phyloP scores from a whole-genome alignment of 2,888 invertebrate genomes.

The Ecdyonurus torrentis region DNA sequence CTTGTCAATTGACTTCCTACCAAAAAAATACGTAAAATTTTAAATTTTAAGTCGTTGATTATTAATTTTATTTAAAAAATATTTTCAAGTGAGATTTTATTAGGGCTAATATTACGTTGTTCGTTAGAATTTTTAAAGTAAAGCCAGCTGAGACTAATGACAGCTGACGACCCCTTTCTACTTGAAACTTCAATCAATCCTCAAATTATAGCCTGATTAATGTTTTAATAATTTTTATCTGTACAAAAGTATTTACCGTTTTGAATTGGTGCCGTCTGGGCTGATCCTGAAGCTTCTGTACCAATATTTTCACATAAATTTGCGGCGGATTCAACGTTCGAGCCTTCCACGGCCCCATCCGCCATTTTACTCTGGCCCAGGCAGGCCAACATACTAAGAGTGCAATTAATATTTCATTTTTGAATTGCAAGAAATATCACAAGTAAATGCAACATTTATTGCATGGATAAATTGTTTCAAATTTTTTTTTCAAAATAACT shows the following conservation, averaged over 20 bases:
- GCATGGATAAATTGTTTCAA: too few species aligned
- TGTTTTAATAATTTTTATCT: neutral
- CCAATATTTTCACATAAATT: neutral
- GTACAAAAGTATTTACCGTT: neutral
- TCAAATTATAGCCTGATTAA: neutral
- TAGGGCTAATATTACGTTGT: too few species aligned
- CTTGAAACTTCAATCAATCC: neutral
- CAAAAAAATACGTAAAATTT: neutral
- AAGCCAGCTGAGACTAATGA: neutral
- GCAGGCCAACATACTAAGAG: neutral
- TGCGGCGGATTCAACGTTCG: neutral
- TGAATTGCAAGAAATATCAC: too few species aligned
- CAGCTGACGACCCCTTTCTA: neutral
- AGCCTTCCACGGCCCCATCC: neutral
- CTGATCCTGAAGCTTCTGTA: neutral
- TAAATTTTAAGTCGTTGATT: too few species aligned
- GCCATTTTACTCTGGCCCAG: neutral
- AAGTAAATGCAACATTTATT: too few species aligned
- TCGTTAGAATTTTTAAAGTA: neutral
- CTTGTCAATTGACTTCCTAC: too few species aligned
- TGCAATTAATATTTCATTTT: too few species aligned
- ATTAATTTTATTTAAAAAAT: too few species aligned
- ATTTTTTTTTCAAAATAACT: too few species aligned
- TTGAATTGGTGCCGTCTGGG: neutral
- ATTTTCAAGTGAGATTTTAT: too few species aligned